Percentiles rank a stretch among this genome's conserved stretches.
These are phyloP conservation scores for Medauroidea extradentata DNA, from an alignment of 1,140 invertebrate species.

Conservation along the genomic window DNA sequence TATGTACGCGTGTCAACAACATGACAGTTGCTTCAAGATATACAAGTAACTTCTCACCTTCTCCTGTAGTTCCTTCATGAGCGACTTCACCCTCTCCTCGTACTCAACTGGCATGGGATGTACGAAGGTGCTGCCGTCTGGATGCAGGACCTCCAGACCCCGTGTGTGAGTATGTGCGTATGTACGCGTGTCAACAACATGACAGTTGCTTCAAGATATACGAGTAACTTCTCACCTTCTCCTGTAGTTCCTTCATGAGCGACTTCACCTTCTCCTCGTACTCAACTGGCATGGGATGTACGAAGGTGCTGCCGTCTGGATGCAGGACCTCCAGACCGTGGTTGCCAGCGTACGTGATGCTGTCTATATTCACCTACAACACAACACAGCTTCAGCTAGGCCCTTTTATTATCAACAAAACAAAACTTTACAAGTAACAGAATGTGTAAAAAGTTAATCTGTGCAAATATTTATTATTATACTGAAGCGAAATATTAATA, in stretches of 20 bases:
- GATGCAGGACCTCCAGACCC: constrained; percentile 84
- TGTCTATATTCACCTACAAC: constrained; percentile 73
- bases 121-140: constrained; percentile 84
- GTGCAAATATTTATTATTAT: no score
- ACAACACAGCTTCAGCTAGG: no score
- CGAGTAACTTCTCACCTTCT: constrained; percentile 68
- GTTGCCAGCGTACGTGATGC: constrained; percentile 86
- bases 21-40: no score
- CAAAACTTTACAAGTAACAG: no score
- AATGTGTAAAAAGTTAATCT: no score
- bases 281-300: constrained; percentile 84
- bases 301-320: constrained; percentile 84
- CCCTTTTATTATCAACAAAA: no score
- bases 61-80: constrained; percentile 77
- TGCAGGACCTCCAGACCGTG: constrained; percentile 86
- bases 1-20: no score
- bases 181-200: no score
- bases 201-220: no score
- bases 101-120: constrained; percentile 85
- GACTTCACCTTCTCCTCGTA: constrained; percentile 74
- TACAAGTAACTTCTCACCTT: no score
- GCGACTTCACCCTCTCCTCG: constrained; percentile 70
- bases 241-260: constrained; percentile 73
- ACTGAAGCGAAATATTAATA: no score
- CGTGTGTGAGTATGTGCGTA: constrained; percentile 89